Percentiles rank a stretch among this genome's conserved stretches.
These are phyloP conservation scores for Cantharis flavilabris DNA, from an alignment of 2,888 invertebrate genomes.

Conservation along the genomic window DNA sequence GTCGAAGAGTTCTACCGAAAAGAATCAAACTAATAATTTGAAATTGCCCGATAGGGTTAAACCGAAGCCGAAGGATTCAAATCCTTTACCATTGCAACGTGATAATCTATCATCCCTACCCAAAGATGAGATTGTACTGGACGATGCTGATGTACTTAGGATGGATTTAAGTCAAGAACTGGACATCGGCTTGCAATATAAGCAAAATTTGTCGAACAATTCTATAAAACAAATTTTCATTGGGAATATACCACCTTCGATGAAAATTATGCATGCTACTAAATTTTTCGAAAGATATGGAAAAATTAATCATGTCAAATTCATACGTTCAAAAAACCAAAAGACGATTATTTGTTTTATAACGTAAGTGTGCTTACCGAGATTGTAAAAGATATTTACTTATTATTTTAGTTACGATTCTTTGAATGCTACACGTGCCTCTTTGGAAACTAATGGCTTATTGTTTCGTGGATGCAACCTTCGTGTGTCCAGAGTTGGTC, in stretches of 20 bases:
- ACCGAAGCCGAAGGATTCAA: too few relatives aligned
- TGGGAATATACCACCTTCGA: background rate
- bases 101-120: too few relatives aligned
- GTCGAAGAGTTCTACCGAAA: too few relatives aligned
- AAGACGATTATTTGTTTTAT: background rate
- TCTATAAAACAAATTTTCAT: background rate
- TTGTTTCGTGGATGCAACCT: background rate
- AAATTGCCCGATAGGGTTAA: too few relatives aligned
- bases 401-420: background rate
- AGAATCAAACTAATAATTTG: too few relatives aligned
- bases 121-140: too few relatives aligned
- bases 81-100: too few relatives aligned
- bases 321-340: background rate
- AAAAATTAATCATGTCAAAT: background rate
- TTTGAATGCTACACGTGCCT: background rate
- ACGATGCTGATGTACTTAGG: too few relatives aligned
- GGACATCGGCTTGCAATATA: too few relatives aligned
- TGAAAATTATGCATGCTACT: background rate
- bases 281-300: background rate
- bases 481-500: background rate
- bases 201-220: too few relatives aligned
- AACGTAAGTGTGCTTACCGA: background rate
- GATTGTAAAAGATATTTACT: too few relatives aligned
- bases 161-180: too few relatives aligned
- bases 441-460: background rate